These are phyloP conservation scores for Seriola quinqueradiata DNA, from an alignment of 2,113 vertebrate species.

Conservation along the genomic window DNA sequence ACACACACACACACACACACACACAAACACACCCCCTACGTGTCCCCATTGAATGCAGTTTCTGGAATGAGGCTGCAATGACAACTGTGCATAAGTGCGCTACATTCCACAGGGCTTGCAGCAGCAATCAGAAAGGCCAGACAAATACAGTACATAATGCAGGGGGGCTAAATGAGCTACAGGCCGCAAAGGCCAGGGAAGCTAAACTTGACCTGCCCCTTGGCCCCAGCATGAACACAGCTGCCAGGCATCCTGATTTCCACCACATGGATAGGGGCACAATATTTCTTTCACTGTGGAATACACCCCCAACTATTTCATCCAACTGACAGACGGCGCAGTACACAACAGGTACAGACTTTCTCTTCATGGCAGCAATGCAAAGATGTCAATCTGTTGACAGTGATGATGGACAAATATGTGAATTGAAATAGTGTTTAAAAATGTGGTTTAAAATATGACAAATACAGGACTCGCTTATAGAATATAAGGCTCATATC, in stretches of 20 bases:
- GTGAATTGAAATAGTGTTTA: no score
- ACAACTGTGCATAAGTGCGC: constrained; percentile 82
- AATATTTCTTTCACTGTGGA: not conserved
- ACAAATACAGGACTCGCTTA: no score
- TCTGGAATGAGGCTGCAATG: constrained; percentile 81
- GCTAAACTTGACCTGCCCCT: constrained; percentile 62
- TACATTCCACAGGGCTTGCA: constrained; percentile 75
- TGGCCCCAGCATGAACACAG: constrained; percentile 38
- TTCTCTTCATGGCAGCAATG: not conserved
- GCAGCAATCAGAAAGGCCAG: constrained; percentile 80
- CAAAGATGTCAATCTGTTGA: not conserved
- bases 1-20: not conserved
- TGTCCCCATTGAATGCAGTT: constrained; percentile 72
- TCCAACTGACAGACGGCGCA: not conserved
- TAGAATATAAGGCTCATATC: not conserved
- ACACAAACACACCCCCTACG: constrained; percentile 12
- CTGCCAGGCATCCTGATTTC: constrained; percentile 42
- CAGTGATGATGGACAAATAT: not conserved
- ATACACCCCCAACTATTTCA: not conserved
- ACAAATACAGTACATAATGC: constrained; percentile 74
- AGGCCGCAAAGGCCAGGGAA: constrained; percentile 49
- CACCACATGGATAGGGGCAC: constrained; percentile 20
- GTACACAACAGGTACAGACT: not conserved
- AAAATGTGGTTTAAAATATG: no score
- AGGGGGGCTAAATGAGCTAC: constrained; percentile 55